phyloP scores from a whole-genome alignment of 2,888 invertebrate species.

The Cephus runcator region DNA sequence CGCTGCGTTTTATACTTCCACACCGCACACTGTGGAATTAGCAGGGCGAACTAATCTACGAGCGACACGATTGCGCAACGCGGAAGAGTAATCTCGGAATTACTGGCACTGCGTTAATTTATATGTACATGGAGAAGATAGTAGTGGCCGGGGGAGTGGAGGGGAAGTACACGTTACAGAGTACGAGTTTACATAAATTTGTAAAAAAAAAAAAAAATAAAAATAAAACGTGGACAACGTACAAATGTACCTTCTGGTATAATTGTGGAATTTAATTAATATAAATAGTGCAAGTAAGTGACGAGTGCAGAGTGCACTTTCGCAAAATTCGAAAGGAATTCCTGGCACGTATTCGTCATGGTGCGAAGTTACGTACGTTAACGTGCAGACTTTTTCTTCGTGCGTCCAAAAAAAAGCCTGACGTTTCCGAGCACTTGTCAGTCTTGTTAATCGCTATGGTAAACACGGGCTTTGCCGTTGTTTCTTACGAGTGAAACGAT shows the following conservation, averaged over 20 bases:
- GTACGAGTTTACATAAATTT: background rate
- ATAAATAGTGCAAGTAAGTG: background rate
- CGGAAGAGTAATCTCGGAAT: constrained; percentile 3
- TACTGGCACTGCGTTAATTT: background rate
- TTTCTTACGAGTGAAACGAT: background rate
- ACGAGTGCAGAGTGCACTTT: background rate
- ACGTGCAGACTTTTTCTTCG: background rate
- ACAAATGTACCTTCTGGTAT: background rate
- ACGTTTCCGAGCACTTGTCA: background rate
- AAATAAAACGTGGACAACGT: background rate
- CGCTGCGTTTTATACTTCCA: background rate
- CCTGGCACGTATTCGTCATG: background rate
- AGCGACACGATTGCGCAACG: background rate
- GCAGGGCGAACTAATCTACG: background rate
- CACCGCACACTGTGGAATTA: background rate
- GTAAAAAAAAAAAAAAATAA: background rate
- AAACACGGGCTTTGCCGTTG: background rate
- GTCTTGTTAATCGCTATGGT: background rate
- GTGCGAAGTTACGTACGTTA: background rate
- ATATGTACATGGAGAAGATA: background rate
- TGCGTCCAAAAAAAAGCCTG: background rate
- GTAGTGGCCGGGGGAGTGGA: no score
- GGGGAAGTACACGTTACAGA: background rate
- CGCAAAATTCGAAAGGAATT: constrained; percentile 1
- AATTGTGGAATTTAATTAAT: background rate